Percentiles rank a stretch among this genome's conserved stretches.
These are phyloP conservation scores for Rallus crepitans DNA, from an alignment of 2,797 vertebrate genomes.

Conservation along the genomic window DNA sequence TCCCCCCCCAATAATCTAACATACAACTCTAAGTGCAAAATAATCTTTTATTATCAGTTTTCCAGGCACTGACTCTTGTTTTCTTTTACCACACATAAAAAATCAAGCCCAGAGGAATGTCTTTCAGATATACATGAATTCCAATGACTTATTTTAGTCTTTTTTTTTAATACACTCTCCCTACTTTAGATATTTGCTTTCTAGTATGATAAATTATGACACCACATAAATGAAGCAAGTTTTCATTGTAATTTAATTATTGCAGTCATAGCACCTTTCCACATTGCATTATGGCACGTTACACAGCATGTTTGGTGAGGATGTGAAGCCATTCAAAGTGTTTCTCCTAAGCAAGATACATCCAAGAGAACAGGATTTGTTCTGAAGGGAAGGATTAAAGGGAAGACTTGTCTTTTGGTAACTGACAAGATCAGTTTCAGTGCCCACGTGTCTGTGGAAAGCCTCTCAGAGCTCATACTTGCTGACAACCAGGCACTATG, in stretches of 20 bases:
- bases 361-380: background rate
- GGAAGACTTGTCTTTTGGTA: background rate
- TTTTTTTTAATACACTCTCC: background rate
- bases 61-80: background rate
- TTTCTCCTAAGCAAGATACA: background rate
- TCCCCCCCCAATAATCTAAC: background rate
- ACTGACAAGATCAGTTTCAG: background rate
- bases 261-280: background rate
- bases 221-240: background rate
- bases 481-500: background rate
- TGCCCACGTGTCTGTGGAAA: background rate
- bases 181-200: background rate
- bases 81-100: background rate
- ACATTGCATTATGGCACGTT: background rate
- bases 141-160: background rate
- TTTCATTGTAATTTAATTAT: conserved; percentile 5
- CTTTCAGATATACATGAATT: background rate
- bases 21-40: conserved; percentile 6
- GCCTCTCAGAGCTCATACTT: background rate
- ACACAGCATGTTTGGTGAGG: background rate
- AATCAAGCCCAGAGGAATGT: background rate
- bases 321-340: background rate
- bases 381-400: background rate
- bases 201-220: background rate
- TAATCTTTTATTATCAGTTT: background rate